phyloP scores from a whole-genome alignment of 2,113 vertebrate species.

The Oreochromis aureus region DNA sequence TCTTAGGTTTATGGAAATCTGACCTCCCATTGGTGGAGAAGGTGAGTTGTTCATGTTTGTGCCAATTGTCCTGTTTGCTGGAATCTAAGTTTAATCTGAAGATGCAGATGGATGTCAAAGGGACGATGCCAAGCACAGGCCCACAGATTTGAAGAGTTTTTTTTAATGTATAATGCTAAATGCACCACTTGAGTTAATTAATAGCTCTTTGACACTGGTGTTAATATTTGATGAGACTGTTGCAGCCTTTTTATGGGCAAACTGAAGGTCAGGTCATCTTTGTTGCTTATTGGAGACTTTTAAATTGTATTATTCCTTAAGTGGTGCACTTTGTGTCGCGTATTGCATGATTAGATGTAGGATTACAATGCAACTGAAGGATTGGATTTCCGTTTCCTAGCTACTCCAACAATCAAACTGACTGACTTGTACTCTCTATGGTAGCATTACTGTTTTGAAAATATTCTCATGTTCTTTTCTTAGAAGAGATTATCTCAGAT shows the following conservation, averaged over 20 bases:
- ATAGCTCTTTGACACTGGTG: slow-evolving; percentile 17
- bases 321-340: background rate
- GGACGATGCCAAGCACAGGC: background rate
- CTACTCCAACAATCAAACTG: background rate
- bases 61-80: background rate
- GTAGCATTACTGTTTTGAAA: background rate
- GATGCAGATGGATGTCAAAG: background rate
- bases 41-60: slow-evolving; percentile 13
- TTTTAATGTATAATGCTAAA: background rate
- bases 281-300: background rate
- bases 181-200: slow-evolving; percentile 21
- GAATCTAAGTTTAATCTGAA: background rate
- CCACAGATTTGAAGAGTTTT: background rate
- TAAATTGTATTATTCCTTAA: background rate
- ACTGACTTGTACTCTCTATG: background rate
- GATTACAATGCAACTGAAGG: background rate
- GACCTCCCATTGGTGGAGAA: slow-evolving; percentile 60
- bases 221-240: slow-evolving; percentile 44
- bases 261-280: background rate
- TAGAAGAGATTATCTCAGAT: background rate
- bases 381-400: background rate
- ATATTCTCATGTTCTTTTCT: background rate
- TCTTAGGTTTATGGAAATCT: slow-evolving; percentile 63
- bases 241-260: background rate
- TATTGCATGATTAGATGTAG: background rate